Conservation (phyloP, 2,113 vertebrate species). For the Gopherus evgoodei region DNA sequence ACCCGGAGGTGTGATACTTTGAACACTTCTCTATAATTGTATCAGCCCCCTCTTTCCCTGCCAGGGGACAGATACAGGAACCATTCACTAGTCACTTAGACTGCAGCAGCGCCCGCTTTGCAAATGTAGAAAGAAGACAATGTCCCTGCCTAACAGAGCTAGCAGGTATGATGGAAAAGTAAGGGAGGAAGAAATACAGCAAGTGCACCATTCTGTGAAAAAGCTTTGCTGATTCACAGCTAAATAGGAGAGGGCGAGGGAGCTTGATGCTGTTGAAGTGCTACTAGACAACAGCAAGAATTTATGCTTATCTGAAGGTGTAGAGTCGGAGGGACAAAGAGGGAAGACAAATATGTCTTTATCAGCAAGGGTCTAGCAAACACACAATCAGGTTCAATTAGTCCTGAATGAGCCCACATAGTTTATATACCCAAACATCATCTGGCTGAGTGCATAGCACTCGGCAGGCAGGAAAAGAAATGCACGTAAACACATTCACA, state of each 20-base stretch:
- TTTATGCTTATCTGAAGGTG: neutral
- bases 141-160: conserved; percentile 1
- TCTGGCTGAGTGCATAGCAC: neutral
- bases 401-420: neutral
- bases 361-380: neutral
- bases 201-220: neutral
- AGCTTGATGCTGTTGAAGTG: neutral
- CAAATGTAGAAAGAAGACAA: neutral
- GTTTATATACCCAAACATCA: neutral
- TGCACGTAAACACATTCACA: accelerated
- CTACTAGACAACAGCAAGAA: neutral
- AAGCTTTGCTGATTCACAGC: neutral
- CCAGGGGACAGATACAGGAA: neutral
- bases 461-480: accelerated
- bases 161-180: neutral
- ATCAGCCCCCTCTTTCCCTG: neutral
- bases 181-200: neutral
- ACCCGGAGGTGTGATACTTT: neutral
- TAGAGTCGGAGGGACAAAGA: neutral
- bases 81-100: neutral
- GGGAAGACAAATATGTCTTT: conserved; percentile 2
- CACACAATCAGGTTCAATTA: neutral
- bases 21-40: neutral
- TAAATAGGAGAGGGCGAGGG: neutral
- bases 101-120: neutral